These are phyloP conservation scores for Magallana angulata DNA, from an alignment of 1,140 invertebrate species.

Conservation along the genomic window DNA sequence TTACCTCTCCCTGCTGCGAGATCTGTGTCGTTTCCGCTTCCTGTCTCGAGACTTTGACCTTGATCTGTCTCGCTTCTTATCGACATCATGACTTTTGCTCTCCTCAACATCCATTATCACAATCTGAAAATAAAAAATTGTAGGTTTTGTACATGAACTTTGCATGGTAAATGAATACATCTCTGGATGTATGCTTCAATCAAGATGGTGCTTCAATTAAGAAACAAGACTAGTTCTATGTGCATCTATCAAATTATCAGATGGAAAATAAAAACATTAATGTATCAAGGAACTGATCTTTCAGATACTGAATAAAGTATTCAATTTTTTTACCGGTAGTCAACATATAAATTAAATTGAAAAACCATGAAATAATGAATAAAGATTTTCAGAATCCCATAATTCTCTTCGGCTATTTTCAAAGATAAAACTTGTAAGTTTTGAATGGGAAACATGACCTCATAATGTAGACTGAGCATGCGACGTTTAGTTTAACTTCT, in stretches of 20 bases:
- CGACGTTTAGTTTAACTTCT: too few species aligned
- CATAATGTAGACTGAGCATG: too few species aligned
- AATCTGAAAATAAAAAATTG: background rate
- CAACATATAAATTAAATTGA: background rate
- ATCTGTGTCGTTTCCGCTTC: slow-evolving; percentile 61
- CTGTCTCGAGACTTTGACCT: slow-evolving; percentile 62
- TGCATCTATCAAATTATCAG: background rate
- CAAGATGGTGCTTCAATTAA: background rate
- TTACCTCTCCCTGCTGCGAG: slow-evolving; percentile 65
- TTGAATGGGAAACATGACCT: too few species aligned
- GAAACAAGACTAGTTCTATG: background rate
- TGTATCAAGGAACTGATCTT: too few species aligned
- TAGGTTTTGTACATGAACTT: background rate
- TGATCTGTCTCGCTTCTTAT: slow-evolving; percentile 54
- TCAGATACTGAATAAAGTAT: too few species aligned
- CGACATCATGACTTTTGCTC: slow-evolving; percentile 47
- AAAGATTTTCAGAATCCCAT: too few species aligned
- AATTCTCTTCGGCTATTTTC: too few species aligned
- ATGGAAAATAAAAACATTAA: background rate
- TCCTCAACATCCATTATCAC: slow-evolving; percentile 47
- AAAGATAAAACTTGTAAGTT: too few species aligned
- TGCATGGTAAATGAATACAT: background rate
- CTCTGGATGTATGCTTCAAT: background rate
- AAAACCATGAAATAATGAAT: background rate
- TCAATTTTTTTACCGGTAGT: too few species aligned